A percentile compares a stretch with the other conserved stretches of the same genome.
phyloP scores from a whole-genome alignment of 2,797 vertebrate species.

The Pseudochromis fuscus region DNA sequence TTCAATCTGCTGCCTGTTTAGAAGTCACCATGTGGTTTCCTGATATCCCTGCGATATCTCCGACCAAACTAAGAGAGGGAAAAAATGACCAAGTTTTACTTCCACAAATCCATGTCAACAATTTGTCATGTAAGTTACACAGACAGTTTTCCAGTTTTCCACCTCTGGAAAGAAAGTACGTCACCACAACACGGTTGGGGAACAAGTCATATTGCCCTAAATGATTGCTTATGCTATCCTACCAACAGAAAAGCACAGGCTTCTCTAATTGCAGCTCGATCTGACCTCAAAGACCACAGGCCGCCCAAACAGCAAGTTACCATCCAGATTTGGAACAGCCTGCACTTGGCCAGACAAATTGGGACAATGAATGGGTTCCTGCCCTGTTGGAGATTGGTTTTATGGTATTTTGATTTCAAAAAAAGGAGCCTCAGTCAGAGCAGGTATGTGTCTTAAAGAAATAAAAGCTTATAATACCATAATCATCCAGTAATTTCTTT shows the following conservation, averaged over 20 bases:
- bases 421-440: constrained; percentile 34
- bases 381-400: constrained; percentile 44
- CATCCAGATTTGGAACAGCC: constrained; percentile 67
- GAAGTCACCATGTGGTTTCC: neutral
- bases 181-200: constrained; percentile 31
- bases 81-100: neutral
- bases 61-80: neutral
- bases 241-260: constrained; percentile 49
- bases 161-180: constrained; percentile 35
- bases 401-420: constrained; percentile 63
- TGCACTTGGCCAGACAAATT: constrained; percentile 57
- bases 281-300: constrained; percentile 56
- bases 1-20: neutral
- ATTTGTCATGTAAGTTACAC: constrained; percentile 2
- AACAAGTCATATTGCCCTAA: constrained; percentile 37
- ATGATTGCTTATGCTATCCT: constrained; percentile 53
- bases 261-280: constrained; percentile 60
- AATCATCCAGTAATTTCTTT: constrained; percentile 24
- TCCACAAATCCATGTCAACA: constrained; percentile 33
- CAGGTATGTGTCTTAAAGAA: constrained; percentile 31
- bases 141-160: constrained; percentile 9
- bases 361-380: constrained; percentile 59
- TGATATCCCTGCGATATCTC: neutral
- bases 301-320: constrained; percentile 57
- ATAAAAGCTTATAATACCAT: constrained; percentile 18